These are phyloP conservation scores for Lathronympha strigana DNA, from an alignment of 2,888 invertebrate species.

Conservation along the genomic window DNA sequence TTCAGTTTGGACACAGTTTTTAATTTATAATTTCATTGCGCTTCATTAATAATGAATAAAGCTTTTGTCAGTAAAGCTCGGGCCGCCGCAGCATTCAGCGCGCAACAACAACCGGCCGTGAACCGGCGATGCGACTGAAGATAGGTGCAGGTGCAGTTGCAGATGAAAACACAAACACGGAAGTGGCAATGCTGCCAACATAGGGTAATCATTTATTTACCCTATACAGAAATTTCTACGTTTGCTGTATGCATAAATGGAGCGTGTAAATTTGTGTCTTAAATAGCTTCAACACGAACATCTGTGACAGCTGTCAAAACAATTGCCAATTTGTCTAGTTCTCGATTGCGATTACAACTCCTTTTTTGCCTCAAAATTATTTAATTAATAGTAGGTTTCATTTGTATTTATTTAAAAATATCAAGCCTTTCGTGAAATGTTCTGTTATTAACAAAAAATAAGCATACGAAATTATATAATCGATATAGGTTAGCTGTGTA, in stretches of 20 bases:
- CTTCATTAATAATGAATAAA: constrained; percentile 30
- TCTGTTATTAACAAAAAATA: neutral
- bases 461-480: constrained; percentile 53
- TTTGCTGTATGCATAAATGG: neutral
- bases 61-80: constrained; percentile 36
- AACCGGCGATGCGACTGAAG: constrained; percentile 37
- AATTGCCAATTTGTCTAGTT: constrained; percentile 3
- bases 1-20: constrained; percentile 10
- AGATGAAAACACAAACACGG: constrained; percentile 40
- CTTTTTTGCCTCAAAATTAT: constrained; percentile 1
- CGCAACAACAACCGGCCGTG: constrained; percentile 41
- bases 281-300: neutral
- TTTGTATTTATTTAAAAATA: neutral
- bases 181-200: constrained; percentile 14
- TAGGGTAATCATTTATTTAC: constrained; percentile 1
- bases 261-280: constrained; percentile 4
- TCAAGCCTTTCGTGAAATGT: neutral
- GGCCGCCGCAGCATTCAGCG: constrained; percentile 20
- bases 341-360: constrained; percentile 2
- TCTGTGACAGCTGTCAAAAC: constrained; percentile 20
- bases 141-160: constrained; percentile 35
- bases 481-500: constrained; percentile 53
- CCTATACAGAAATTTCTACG: neutral
- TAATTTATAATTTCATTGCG: constrained; percentile 30
- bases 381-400: constrained; percentile 18